Evolutionary conservation across 2,797 vertebrate species (phyloP).

Genomic region (Enteromius trimaculatus): DNA sequence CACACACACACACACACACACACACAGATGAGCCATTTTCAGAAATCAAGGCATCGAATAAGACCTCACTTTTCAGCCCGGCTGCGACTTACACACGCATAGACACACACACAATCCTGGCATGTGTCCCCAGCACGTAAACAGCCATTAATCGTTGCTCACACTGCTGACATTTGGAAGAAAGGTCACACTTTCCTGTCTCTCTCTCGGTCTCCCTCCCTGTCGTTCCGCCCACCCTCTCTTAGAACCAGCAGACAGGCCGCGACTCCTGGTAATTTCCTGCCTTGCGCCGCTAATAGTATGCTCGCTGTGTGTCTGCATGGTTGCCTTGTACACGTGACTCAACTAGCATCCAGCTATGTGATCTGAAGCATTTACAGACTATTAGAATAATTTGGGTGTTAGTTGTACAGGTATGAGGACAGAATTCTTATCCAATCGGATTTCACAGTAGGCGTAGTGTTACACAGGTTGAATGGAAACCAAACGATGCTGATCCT

Average conservation of each 20-base stretch:
- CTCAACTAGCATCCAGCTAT: not conserved
- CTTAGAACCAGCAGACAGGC: slow-evolving; percentile 25
- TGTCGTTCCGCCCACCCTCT: slow-evolving; percentile 34
- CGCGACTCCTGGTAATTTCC: slow-evolving; percentile 38
- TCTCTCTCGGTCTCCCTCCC: slow-evolving; percentile 28
- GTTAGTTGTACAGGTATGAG: not conserved
- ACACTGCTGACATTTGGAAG: slow-evolving; percentile 66
- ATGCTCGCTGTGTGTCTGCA: slow-evolving; percentile 37
- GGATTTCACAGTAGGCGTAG: not conserved
- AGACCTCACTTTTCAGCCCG: slow-evolving; percentile 11
- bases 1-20: slow-evolving; percentile 29
- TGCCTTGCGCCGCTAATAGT: slow-evolving; percentile 12
- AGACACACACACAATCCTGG: slow-evolving; percentile 39
- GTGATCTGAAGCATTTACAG: not conserved
- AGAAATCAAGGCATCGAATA: slow-evolving; percentile 22
- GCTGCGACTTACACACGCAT: slow-evolving; percentile 15
- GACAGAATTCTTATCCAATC: not conserved
- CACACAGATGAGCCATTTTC: slow-evolving; percentile 22
- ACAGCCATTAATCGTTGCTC: slow-evolving; percentile 61
- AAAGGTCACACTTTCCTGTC: slow-evolving; percentile 65
- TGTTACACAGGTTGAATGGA: not conserved
- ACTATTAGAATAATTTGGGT: not conserved
- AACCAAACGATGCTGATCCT: not conserved
- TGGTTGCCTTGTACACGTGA: not conserved
- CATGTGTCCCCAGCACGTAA: slow-evolving; percentile 58